Evolutionary conservation across 2,888 invertebrate species (phyloP), one percentile per base, ranked within the genome.

Genomic region (Calliopum simillimum): DNA sequence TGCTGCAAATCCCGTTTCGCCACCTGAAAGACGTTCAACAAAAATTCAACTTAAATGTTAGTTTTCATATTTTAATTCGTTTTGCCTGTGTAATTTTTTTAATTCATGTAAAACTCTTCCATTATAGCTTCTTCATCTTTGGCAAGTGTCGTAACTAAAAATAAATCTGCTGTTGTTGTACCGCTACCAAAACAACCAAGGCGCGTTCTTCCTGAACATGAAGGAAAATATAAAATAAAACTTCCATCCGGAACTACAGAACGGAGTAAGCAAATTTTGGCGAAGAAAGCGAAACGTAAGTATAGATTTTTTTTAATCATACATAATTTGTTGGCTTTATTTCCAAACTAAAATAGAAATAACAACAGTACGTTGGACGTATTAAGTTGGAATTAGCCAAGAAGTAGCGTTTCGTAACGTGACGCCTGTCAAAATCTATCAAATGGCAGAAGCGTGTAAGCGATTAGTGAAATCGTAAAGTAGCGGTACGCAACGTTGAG

Each of bases 151-250:
- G 61, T 53, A 47, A 66, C 14, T n/a, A 8, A 21, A 14, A 62
- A 0, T 43, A 73, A 71, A 70, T 58, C 73, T 0, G 75, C 73
- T 25, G 66, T 79, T 33, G 71, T 70, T 1, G 68, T 77, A 3
- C 77, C 84, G n/a, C 74, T 82, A 33, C 77, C 79, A 2, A 82
- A 82, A n/a, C 79, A 80, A 63, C 82, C 82, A 2, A 77, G 86
- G 13, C 80, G 87, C 4, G 86, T 86, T 19, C 76, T 86, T 44
- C 88, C 89, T 1, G 89, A 89, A 75, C 88, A 89, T 76, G 89
- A 89, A 77, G 89, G 89, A 11, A 84, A 86, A 70, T 89, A 89
- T 78, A 89, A 88, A 78, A 87, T 89, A 1, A 88, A 86, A 70
- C 83, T 89, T 78, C 89, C 89, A 1, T 79, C 85, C 5, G 89